Evolutionary conservation across 2,113 vertebrate genomes (phyloP), one percentile per base, ranked within the genome.

Genomic region (Solea senegalensis): DNA sequence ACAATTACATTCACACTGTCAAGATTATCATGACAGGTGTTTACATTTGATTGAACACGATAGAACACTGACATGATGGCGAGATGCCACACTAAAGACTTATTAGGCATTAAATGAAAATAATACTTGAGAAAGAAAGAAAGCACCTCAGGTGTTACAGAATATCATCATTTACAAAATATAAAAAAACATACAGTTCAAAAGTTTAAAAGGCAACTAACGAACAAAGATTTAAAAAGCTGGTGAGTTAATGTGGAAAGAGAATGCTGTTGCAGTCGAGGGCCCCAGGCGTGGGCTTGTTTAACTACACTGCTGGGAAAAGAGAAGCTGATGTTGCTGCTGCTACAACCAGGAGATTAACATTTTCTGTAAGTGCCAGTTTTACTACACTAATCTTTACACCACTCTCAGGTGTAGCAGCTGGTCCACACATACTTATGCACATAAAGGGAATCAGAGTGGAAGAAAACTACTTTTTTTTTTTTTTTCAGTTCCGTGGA

Each of bases 141-240:
- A 64, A 76, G 44, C 26, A 63, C 45, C 68, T 76, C 56, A n/a
- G 27, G 34, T 40, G 15, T 51, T 48, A 53, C 34, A 70, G 8
- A 69, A 71, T 76, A 77, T 12, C 49, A 62, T 53, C 55, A 27
- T 72, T 64, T 76, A 79, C 27, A 74, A 80, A 73, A 21, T 55
- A 51, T 62, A 71, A 71, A 84, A 84, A 21, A 76, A 72, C 45
- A 8, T 59, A 64, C 41, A 53, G 40, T 58, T 65, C 1, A 62
- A 49, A 81, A 5, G 10, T 66, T 68, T 40, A 26, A 88, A 85
- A 86, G 57, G 79, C 77, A 70, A 54, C 56, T 44, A 68, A 44
- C 4, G 44, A 65, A 59, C 4, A 58, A 12, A 75, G 26, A 12
- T 48, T 59, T 65, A 8, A 73, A 86, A 72, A 56, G 55, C 11